Conservation (phyloP, 2,797 vertebrate genomes). For the Lacerta bilineata region DNA sequence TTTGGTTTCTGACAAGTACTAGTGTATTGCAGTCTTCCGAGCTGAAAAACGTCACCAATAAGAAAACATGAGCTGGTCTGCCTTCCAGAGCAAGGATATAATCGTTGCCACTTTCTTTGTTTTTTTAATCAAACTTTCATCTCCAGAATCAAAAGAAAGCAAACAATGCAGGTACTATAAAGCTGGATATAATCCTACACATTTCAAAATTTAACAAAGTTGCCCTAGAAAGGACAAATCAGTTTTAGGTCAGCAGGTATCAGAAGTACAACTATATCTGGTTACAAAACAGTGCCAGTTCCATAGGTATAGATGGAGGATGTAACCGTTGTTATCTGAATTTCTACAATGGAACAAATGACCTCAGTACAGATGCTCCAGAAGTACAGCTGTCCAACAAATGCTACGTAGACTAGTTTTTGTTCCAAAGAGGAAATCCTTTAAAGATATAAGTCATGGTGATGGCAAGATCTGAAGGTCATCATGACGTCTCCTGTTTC, state of each 20-base stretch:
- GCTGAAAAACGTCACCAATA: conserved; percentile 55
- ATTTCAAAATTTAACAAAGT: background rate
- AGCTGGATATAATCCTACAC: no score
- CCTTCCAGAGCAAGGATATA: conserved; percentile 57
- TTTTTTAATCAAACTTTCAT: conserved; percentile 38
- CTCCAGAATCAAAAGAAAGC: conserved; percentile 53
- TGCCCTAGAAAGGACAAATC: background rate
- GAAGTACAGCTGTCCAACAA: conserved; percentile 41
- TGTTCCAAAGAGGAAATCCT: conserved; percentile 64
- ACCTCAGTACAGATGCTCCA: background rate
- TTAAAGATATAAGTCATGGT: conserved; percentile 44
- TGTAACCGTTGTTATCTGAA: conserved; percentile 9
- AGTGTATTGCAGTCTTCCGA: conserved; percentile 66
- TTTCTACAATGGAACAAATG: background rate
- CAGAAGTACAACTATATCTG: background rate
- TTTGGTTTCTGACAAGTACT: conserved; percentile 72
- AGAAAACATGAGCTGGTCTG: conserved; percentile 65
- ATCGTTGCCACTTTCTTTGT: conserved; percentile 42
- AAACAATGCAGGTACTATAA: conserved; percentile 52
- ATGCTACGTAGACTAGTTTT: conserved; percentile 37
- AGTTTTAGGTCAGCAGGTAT: background rate
- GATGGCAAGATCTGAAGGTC: conserved; percentile 44
- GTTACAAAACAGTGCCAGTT: background rate
- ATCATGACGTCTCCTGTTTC: background rate
- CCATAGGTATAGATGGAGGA: background rate